Base-by-base conservation (phyloP, 2,797 vertebrate genomes). In the Enteromius radiatus region DNA sequence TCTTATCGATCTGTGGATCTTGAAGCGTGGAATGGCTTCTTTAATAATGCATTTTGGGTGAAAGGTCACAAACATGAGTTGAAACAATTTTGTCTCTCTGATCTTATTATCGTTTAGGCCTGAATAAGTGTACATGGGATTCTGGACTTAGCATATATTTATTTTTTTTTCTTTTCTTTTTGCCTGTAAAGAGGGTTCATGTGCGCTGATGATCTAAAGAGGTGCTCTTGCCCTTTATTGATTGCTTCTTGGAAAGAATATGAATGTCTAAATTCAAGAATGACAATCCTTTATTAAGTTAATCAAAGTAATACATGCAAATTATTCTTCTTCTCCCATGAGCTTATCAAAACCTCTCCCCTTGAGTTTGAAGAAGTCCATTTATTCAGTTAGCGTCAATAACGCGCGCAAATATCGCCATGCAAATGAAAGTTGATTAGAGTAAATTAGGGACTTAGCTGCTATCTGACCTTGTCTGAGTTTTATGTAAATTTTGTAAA, bases 391-490 rank as follows among this genome's bases (percentile, higher is more conserved):
- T 99, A 99, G 98, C 96, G 96, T 97, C 98, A 97, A 98, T 97
- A 99, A 97, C 96, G 95, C 96, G 96, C 97, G 95, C 96, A 97
- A 97, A 98, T 97, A 97, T 96, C 91, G 94, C 96, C 96, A 99
- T 99, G 98, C 98, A 99, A 99, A 99, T 99, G 97, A 97, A 96
- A 97, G 97, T 98, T 99, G 98, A 99, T 99, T 99, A 99, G 97
- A 98, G 97, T 96, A 98, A 99, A 99, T 99, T 98, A 98, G 98
- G 97, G 97, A 97, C 94, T 97, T 98, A 95, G 95, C 97, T 98
- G 95, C 97, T 98, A 96, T 96, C 97, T 99, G 97, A 99, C 97
- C 98, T 98, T 99, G 98, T 99, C 98, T 99, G 97, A 96, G 97
- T 98, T 99, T 98, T 99, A 99, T 99, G 98, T 98, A 98, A 99